Base-by-base conservation (phyloP, 1,140 invertebrate species). In the Drosophila bocki region DNA sequence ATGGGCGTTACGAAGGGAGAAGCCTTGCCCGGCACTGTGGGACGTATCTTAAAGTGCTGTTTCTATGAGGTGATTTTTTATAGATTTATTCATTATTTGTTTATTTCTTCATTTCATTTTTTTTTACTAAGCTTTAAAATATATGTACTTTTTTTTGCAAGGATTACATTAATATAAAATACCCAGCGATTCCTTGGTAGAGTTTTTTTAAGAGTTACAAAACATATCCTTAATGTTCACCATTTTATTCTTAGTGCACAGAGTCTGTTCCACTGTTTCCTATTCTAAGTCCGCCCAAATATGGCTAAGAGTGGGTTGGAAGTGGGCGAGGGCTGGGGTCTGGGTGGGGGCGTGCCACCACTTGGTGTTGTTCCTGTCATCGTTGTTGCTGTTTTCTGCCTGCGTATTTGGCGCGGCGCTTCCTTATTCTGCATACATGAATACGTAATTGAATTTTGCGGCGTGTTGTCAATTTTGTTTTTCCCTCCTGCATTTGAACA, bases 391-490 rank as follows among this genome's bases (percentile, higher is more conserved):
- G 33, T 13, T 39, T 51, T 56, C 63, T 70, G 62, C 70, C 77
- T 88, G 77, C 77, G 84, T 80, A 88, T 87, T 87, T 78, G 84
- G 80, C 74, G 80, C 85, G 84, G 72, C 58, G 80, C 85, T 87
- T 87, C 72, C 85, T 80, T 60, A 65, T 80, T 80, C 74, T 87
- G 84, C 84, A 87, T 88, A 87, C 85, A 87, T 87, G 84, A 87
- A 87, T 87, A 87, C 74, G 81, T 87, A 87, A 87, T 87, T 87
- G 80, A 87, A 87, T 87, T 87, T 81, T 87, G 84, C 84, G 84
- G 84, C 84, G 77, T 78, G 84, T 88, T 87, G 84, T 87, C 84
- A 84, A 87, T 87, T 88, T 84, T 78, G 84, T 84, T 83, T 88
- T 88, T 88, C 77, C 84, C 80, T 83, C 83, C 83, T 74, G 83